A percentile compares a stretch with the other conserved stretches of the same genome.
Conservation (phyloP, 2,113 vertebrate genomes). For the Hystrix brachyura region DNA sequence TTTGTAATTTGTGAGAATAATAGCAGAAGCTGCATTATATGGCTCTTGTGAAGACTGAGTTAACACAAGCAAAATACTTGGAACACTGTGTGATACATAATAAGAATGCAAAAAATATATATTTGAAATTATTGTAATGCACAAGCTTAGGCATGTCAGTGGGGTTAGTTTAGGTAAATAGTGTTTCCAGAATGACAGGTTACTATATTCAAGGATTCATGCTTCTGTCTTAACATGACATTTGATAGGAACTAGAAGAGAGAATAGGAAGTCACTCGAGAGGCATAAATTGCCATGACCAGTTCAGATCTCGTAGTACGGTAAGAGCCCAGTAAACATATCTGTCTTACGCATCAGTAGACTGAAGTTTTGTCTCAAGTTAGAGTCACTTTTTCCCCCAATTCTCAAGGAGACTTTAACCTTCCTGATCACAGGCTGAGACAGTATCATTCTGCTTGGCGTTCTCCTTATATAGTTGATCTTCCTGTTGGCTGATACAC, state of each 20-base stretch:
- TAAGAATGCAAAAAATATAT: not conserved
- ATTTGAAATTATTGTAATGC: not conserved
- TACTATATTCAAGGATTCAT: not conserved
- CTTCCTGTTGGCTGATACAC: not conserved
- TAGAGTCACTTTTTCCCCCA: not conserved
- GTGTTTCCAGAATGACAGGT: not conserved
- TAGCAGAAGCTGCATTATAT: not conserved
- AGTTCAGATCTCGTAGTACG: not conserved
- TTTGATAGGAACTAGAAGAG: not conserved
- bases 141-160: not conserved
- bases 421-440: not conserved
- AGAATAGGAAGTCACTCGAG: not conserved
- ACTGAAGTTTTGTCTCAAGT: not conserved
- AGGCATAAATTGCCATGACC: not conserved
- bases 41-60: not conserved
- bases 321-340: not conserved
- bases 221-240: not conserved
- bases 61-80: slow-evolving; percentile 10
- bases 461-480: not conserved
- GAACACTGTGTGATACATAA: not conserved
- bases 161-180: not conserved
- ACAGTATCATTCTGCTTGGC: no score
- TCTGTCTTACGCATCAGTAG: not conserved
- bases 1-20: not conserved
- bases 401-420: not conserved